Evolutionary conservation across 2,888 invertebrate species (phyloP).

Genomic region (Hybos culiciformis): DNA sequence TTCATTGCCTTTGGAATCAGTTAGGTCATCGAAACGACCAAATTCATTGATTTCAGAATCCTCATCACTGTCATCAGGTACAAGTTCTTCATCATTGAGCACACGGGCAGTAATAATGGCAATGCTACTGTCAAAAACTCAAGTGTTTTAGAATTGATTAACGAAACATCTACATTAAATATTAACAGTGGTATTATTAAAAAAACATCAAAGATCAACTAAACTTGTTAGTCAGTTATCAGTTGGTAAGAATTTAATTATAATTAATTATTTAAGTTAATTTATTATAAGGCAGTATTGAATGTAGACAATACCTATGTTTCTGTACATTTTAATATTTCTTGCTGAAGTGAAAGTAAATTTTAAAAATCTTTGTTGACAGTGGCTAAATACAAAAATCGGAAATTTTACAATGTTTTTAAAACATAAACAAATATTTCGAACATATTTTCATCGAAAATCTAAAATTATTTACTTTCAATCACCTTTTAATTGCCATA

Average conservation of each 20-base stretch:
- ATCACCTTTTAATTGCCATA: no score
- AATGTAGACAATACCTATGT: no score
- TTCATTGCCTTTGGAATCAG: conserved; percentile 48
- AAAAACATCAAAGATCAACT: conserved; percentile 51
- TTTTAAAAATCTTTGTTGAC: background rate
- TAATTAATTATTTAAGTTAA: no score
- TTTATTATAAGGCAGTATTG: no score
- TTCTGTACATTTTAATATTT: no score
- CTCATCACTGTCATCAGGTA: conserved; percentile 50
- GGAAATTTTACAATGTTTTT: no score
- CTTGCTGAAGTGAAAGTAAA: no score
- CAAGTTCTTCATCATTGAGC: conserved; percentile 53
- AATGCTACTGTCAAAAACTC: conserved; percentile 26
- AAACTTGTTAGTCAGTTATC: conserved; percentile 62
- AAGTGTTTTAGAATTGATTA: conserved; percentile 30
- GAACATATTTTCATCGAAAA: no score
- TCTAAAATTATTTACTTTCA: no score
- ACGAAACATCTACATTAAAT: conserved; percentile 34
- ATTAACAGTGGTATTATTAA: conserved; percentile 27
- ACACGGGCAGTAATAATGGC: conserved; percentile 46
- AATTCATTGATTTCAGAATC: conserved; percentile 70
- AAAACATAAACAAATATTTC: no score
- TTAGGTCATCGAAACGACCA: conserved; percentile 47
- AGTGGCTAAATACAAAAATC: no score
- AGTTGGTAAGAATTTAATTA: conserved; percentile 45